phyloP scores from a whole-genome alignment of 2,113 vertebrate species.

The Pterocles burchelli region DNA sequence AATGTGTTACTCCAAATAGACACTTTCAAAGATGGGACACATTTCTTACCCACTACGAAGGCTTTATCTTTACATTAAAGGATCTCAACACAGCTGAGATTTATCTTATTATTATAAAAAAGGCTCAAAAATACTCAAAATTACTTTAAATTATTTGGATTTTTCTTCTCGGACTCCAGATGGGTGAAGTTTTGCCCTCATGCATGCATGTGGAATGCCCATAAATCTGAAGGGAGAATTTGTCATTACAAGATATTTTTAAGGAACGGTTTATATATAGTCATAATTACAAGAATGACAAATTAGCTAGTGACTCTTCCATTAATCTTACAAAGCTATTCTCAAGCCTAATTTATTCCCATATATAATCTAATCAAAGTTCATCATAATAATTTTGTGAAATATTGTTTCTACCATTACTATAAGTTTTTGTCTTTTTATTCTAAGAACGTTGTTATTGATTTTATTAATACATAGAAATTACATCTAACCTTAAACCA shows the following conservation, averaged over 20 bases:
- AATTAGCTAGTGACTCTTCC: conserved; percentile 6
- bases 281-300: conserved; percentile 12
- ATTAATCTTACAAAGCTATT: conserved; percentile 18
- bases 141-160: neutral
- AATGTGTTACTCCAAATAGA: neutral
- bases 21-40: neutral
- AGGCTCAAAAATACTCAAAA: neutral
- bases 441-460: neutral
- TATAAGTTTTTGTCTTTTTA: neutral
- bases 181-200: neutral
- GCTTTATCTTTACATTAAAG: neutral
- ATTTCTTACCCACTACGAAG: neutral
- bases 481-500: neutral
- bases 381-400: neutral
- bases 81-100: neutral
- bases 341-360: neutral
- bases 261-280: neutral
- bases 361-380: neutral
- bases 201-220: neutral
- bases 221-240: neutral
- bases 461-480: neutral
- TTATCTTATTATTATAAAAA: neutral
- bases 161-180: neutral
- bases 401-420: neutral
- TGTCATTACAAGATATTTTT: neutral